Evolutionary conservation across 2,113 vertebrate genomes (phyloP), one percentile per base, ranked within the genome.

Genomic region (Furnarius figulus): DNA sequence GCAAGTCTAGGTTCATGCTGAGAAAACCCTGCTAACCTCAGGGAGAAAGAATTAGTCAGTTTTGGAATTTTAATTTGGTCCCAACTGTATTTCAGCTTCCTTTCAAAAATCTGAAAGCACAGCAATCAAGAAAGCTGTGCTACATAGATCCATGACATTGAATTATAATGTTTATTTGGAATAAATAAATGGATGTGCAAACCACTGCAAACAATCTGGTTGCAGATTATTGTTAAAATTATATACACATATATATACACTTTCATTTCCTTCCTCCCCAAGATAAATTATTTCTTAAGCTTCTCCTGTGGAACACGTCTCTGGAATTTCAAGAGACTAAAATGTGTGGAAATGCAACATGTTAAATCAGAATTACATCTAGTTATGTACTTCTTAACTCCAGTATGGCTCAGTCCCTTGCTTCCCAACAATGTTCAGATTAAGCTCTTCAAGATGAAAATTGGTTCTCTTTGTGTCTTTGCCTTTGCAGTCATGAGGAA

Each of bases 31-130:
- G 88, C 90, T 89, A 95, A 92, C 76, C 90, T 96, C 80, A 87
- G 86, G 49, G 83, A 93, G 80, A 94, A 93, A 93, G 93, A 96
- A 96, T 94, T 93, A 93, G 92, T 85, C 0, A 1, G 73, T 61
- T 96, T 86, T 61, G 52, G 95, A 95, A 96, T 96, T 95, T 97
- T 96, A 92, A 93, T 95, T 95, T 97, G 85, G 44, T 89, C 83
- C 52, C 79, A 86, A 86, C 72, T 92, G 71, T 90, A 94, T 86
- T 96, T 93, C 79, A 88, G 65, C 72, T 77, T 93, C 62, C 50
- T 94, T 88, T 90, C 21, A 92, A 55, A 96, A 92, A 90, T 93
- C 75, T 84, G 72, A 95, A 93, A 83, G 82, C 87, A 74, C 71
- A 93, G 72, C 35, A 44, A 14, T 80, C 58, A 88, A 67, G 72